These are phyloP conservation scores for Sylvia atricapilla DNA, from an alignment of 2,113 vertebrate species.

Conservation along the genomic window DNA sequence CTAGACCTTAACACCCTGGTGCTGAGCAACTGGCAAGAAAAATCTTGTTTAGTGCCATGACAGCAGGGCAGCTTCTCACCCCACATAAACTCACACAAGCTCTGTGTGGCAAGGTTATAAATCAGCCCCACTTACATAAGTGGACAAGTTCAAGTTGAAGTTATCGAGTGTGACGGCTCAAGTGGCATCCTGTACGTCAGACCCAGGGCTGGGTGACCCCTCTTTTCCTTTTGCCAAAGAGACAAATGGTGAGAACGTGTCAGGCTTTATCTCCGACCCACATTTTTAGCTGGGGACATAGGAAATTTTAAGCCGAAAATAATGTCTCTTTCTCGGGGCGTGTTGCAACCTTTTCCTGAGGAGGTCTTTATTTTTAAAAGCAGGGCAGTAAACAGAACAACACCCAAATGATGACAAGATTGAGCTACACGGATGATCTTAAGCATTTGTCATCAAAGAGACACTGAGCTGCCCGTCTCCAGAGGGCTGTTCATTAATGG, in stretches of 20 bases:
- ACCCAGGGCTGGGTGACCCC: conserved; percentile 47
- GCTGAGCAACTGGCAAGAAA: background rate
- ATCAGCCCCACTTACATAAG: conserved; percentile 4
- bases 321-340: conserved; percentile 22
- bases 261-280: conserved; percentile 52
- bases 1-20: background rate
- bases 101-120: background rate
- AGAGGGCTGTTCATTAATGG: background rate
- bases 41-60: background rate
- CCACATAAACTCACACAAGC: background rate
- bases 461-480: background rate
- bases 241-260: conserved; percentile 63
- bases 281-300: conserved; percentile 53
- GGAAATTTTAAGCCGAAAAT: conserved; percentile 64
- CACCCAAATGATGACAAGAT: conserved; percentile 23
- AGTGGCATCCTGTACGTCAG: conserved; percentile 73
- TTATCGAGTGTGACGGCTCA: conserved; percentile 32
- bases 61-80: background rate
- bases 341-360: conserved; percentile 46
- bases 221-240: conserved; percentile 67
- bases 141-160: conserved; percentile 66
- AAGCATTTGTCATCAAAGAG: background rate
- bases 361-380: conserved; percentile 22
- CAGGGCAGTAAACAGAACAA: conserved; percentile 29
- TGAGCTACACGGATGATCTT: background rate